A percentile compares a stretch with the other conserved stretches of the same genome.
Evolutionary conservation across 2,797 vertebrate genomes (phyloP).

Genomic region (Tapirus indicus): DNA sequence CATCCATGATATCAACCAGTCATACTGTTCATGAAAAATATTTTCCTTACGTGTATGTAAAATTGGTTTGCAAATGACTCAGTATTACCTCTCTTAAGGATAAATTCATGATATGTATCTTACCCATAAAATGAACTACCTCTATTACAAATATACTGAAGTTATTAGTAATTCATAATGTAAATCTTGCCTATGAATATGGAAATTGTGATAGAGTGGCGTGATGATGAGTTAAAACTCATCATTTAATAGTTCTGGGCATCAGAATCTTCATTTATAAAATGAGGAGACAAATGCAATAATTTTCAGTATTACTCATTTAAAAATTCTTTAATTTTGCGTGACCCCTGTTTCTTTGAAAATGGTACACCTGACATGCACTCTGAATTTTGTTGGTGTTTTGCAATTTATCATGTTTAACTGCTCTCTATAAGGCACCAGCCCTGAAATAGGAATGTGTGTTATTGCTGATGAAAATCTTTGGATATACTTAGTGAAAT

Average conservation of each 20-base stretch:
- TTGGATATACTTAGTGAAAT: neutral
- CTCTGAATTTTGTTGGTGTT: neutral
- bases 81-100: neutral
- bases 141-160: conserved; percentile 1
- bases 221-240: neutral
- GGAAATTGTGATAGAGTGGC: neutral
- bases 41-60: neutral
- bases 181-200: neutral
- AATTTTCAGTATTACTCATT: neutral
- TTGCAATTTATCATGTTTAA: neutral
- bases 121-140: neutral
- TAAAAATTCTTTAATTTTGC: neutral
- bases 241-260: neutral
- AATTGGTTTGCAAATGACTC: neutral
- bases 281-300: neutral
- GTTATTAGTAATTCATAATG: conserved; percentile 24
- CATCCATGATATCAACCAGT: neutral
- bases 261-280: neutral
- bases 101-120: neutral
- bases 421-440: neutral
- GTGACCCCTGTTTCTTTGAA: neutral
- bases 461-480: neutral
- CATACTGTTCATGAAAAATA: neutral
- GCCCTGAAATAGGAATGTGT: neutral
- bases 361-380: neutral